These are phyloP conservation scores for Apis florea DNA, from an alignment of 1,140 invertebrate genomes.

Conservation along the genomic window DNA sequence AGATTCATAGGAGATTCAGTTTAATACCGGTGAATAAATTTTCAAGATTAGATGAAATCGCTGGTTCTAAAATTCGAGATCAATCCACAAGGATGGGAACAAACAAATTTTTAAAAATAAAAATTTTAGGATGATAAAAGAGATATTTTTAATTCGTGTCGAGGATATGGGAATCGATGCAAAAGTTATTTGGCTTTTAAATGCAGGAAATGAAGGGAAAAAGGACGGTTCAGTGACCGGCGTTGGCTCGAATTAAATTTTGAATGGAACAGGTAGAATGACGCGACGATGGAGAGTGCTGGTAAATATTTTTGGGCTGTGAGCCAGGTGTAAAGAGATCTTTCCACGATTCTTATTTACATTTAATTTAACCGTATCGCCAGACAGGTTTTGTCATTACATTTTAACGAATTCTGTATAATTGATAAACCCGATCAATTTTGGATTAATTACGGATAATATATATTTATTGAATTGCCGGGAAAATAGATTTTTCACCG, in stretches of 20 bases:
- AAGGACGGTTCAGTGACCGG: not conserved
- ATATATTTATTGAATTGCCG: too few relatives aligned
- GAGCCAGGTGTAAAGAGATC: not conserved
- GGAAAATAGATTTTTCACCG: too few relatives aligned
- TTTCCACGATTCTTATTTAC: constrained; percentile 21
- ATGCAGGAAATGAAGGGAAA: not conserved
- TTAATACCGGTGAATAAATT: too few relatives aligned
- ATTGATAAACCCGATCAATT: not conserved
- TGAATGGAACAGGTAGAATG: not conserved
- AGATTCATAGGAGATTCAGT: too few relatives aligned
- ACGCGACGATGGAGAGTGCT: too few relatives aligned
- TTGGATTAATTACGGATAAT: too few relatives aligned
- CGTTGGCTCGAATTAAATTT: not conserved
- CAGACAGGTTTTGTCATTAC: not conserved
- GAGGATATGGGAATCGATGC: not conserved
- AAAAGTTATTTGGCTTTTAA: not conserved
- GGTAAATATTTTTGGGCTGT: not conserved
- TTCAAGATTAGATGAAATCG: too few relatives aligned
- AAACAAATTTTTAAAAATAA: not conserved
- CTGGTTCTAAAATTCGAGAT: too few relatives aligned
- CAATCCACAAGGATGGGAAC: too few relatives aligned
- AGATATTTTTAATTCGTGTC: not conserved
- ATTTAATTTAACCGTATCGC: constrained; percentile 4
- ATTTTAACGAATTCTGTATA: not conserved
- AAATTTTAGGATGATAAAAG: not conserved